Base-by-base conservation (phyloP, 2,797 vertebrate genomes). In the Eutrigla gurnardus region DNA sequence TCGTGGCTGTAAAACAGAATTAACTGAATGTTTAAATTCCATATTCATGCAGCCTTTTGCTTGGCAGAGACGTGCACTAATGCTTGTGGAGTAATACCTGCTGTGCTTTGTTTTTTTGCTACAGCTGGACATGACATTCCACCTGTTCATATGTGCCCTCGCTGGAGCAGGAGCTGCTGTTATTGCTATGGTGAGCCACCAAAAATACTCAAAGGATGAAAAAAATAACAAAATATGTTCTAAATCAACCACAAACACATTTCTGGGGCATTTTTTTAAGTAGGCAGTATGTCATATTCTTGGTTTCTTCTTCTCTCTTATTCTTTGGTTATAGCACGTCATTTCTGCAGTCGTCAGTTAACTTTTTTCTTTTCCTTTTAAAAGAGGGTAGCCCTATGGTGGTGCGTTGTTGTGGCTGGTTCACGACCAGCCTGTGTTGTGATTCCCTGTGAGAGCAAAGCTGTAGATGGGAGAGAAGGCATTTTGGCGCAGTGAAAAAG, bases 91-190 rank as follows among this genome's bases (percentile, higher is more conserved):
- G 0, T 77, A 59, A 84, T 18, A 4, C 40, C 37, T 69, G 25
- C 32, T 81, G 40, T 60, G 40, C 43, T 84, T 71, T 82, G 71
- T 78, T 70, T 75, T 75, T 25, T 64, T 59, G 1, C 46, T 89
- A 4, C 93, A 98, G 98, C 94, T 99, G 90, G 97, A 99, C 83
- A 97, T 99, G 98, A 99, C 98, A 4, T 99, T 99, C 92, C 98
- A 99, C 93, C 95, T 99, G 93, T 99, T 98, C 89, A 98, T 99
- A 63, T 98, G 98, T 77, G 97, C 98, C 9, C 96, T 99, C 70
- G 97, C 98, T 63, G 98, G 98, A 84, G 98, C 98, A 50, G 98
- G 98, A 92, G 98, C 97, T 36, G 98, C 97, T 7, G 97, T 99
- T 42, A 97, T 99, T 75, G 98, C 98, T 4, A 99, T 99, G 98